Percentiles rank a stretch among this genome's conserved stretches.
phyloP scores from a whole-genome alignment of 30 jellyfish, hydroid and myxozoan species.

The Hydractinia symbiolongicarpus region DNA sequence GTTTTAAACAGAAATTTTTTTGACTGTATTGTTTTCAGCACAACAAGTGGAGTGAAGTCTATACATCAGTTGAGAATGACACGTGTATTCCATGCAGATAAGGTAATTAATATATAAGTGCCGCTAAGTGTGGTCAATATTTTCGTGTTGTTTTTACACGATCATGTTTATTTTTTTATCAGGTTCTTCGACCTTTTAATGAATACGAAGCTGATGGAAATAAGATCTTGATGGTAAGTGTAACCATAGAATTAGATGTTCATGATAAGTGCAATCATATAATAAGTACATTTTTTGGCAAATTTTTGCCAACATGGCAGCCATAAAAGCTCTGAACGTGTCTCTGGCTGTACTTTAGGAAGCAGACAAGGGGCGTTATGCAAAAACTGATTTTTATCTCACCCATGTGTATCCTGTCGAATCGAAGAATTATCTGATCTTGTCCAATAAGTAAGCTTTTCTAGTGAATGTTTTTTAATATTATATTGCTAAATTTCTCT shows the following conservation, averaged over 20 bases:
- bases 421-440: conserved; percentile 40
- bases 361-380: conserved; percentile 76
- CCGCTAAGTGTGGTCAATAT: not conserved
- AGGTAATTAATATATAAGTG: conserved; percentile 29
- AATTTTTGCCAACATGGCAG: not conserved
- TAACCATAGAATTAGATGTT: not conserved
- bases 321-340: not conserved
- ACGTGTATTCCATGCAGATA: conserved; percentile 97
- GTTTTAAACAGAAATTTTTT: not conserved
- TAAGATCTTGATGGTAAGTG: conserved; percentile 53
- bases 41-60: conserved; percentile 86
- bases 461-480: not conserved
- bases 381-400: conserved; percentile 62
- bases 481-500: not conserved
- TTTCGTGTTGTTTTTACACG: conserved; percentile 10
- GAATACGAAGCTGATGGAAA: conserved; percentile 68
- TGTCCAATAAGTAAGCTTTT: conserved; percentile 69
- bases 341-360: conserved; percentile 35
- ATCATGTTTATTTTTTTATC: not conserved
- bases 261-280: not conserved
- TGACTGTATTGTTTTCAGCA: conserved; percentile 29
- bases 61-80: conserved; percentile 56
- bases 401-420: conserved; percentile 72
- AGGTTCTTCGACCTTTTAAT: conserved; percentile 70
- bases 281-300: not conserved